A percentile compares a stretch with the other conserved stretches of the same genome.
Conservation (phyloP, 1,140 invertebrate genomes). For the Harpegnathos saltator region DNA sequence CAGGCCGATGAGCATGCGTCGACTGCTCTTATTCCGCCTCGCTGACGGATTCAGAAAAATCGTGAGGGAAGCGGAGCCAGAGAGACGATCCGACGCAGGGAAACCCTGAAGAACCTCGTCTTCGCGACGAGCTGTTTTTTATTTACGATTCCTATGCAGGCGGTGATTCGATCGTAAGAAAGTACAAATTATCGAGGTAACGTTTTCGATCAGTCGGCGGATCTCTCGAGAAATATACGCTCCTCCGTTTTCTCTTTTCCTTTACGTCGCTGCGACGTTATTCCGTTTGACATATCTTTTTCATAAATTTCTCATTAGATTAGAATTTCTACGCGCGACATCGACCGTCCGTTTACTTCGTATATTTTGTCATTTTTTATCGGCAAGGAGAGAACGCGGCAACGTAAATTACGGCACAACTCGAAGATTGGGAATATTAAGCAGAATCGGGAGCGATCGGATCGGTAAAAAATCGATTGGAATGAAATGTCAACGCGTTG, state of each 20-base stretch:
- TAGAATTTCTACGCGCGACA: neutral
- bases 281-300: too few species aligned
- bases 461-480: neutral
- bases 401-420: too few species aligned
- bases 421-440: conserved; percentile 8
- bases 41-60: conserved; percentile 72
- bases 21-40: conserved; percentile 86
- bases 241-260: too few species aligned
- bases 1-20: conserved; percentile 85
- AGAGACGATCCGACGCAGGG: conserved; percentile 37
- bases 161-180: conserved; percentile 53
- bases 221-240: neutral
- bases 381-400: neutral
- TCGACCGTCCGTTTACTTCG: neutral
- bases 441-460: neutral
- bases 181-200: neutral
- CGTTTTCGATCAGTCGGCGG: neutral
- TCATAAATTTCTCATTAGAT: neutral
- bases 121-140: neutral
- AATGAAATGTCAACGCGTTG: neutral
- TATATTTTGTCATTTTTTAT: neutral
- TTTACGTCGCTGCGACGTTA: too few species aligned
- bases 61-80: conserved; percentile 12
- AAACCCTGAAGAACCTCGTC: conserved; percentile 44
- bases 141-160: conserved; percentile 29